Base-by-base conservation (phyloP, 1,140 invertebrate genomes). In the Calycopis cecrops region DNA sequence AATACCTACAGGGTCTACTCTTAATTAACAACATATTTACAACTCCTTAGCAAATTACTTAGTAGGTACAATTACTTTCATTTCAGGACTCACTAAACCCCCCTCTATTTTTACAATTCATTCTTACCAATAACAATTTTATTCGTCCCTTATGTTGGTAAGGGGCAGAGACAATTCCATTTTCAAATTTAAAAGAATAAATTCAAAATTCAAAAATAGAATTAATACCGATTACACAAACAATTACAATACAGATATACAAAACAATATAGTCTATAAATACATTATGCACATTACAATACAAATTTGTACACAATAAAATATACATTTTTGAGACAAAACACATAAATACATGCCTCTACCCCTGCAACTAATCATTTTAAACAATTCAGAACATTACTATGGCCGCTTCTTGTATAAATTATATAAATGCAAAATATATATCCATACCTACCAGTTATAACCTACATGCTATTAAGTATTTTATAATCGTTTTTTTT, bases 11-110 rank as follows among this genome's bases (percentile, higher is more conserved):
- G 71, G 79, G 76, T 71, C 81, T 86, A 83, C 76, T 54, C 71
- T 76, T 79, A 73, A 67, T 44, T 77, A 85, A 78, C 69, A 82
- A 85, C 76, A 81, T 85, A 83, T 85, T 79, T 83, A 83, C 82
- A 85, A 52, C 55, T 59, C 49, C 61, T 73, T 71, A 73, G 63
- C 65, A 61, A 65, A 69, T 72, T 69, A 75, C 67, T 84, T 77
- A 78, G 69, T 77, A 79, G 74, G 69, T 81, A 79, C 73, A 73
- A 65, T 74, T 71, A 77, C 69, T 69, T 75, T 72, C 59, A 64
- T 73, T 77, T 59, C 55, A 38, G 49, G 60, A 49, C 59, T 63
- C 68, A 63, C 62, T 57, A 48, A 38, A 28, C 21, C 50, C 56
- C 38, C 61, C 65, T 50, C 68, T 74, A 73, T 81, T 81, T 79